These are phyloP conservation scores for Seriola aureovittata DNA, from an alignment of 2,113 vertebrate species.

Conservation along the genomic window DNA sequence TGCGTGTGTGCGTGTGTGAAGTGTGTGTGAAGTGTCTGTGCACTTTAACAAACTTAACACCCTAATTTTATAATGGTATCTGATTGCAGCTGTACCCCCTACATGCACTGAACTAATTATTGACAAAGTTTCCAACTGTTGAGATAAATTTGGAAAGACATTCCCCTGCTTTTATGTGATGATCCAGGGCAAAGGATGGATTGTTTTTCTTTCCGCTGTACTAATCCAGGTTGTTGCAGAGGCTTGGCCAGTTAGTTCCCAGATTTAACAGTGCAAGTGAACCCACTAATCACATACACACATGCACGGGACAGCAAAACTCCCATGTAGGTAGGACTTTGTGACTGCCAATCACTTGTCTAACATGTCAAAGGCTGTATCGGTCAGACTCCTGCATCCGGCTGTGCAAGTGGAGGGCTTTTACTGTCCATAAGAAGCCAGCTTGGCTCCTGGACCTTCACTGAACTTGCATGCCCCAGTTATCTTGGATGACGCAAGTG, in stretches of 20 bases:
- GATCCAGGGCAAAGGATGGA: slow-evolving; percentile 41
- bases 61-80: slow-evolving; percentile 20
- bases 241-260: slow-evolving; percentile 36
- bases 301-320: slow-evolving; percentile 29
- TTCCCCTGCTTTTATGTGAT: slow-evolving; percentile 28
- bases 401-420: background rate
- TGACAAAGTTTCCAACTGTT: slow-evolving; percentile 40
- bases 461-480: slow-evolving; percentile 57
- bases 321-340: slow-evolving; percentile 20
- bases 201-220: slow-evolving; percentile 60
- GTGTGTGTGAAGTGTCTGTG: background rate
- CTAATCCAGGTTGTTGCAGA: slow-evolving; percentile 51
- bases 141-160: slow-evolving; percentile 44
- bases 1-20: background rate
- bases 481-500: slow-evolving; percentile 71
- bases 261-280: slow-evolving; percentile 50
- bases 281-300: slow-evolving; percentile 39
- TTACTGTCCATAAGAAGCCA: background rate
- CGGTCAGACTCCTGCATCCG: slow-evolving; percentile 8
- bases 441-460: slow-evolving; percentile 34
- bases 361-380: slow-evolving; percentile 31
- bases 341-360: slow-evolving; percentile 21
- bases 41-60: slow-evolving; percentile 2
- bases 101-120: background rate
- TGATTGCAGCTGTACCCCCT: slow-evolving; percentile 10